Evolutionary conservation across 1,140 invertebrate genomes (phyloP).

Genomic region (Saccostrea glomerata): DNA sequence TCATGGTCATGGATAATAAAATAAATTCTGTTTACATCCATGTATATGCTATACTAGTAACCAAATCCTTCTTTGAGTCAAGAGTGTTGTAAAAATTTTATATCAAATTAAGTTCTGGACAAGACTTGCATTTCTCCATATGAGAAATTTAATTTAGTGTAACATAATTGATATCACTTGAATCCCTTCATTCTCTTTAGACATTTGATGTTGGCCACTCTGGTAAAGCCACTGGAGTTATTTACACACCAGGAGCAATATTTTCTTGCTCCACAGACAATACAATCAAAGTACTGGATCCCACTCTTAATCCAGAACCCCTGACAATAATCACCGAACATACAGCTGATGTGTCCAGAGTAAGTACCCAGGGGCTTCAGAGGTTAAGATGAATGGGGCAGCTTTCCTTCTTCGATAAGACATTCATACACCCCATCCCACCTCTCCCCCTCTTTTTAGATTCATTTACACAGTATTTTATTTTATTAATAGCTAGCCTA

Average conservation of each 20-base stretch:
- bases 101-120: no score
- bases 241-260: conserved; percentile 65
- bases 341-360: conserved; percentile 64
- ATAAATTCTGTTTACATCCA: no score
- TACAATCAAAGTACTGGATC: conserved; percentile 68
- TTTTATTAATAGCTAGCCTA: conserved; percentile 67
- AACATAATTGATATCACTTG: no score
- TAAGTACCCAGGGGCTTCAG: conserved; percentile 43
- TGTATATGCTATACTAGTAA: no score
- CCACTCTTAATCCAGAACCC: conserved; percentile 60
- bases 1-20: no score
- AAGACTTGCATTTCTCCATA: no score
- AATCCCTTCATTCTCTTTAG: conserved; percentile 56
- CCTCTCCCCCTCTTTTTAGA: background rate
- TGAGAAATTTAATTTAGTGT: no score
- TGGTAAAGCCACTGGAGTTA: conserved; percentile 68
- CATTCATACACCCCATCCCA: background rate
- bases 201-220: conserved; percentile 69
- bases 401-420: background rate
- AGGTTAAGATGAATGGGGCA: background rate
- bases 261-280: conserved; percentile 69
- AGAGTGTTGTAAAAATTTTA: no score
- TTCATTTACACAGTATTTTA: background rate
- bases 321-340: conserved; percentile 64
- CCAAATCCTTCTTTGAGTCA: no score